These are phyloP conservation scores for Plusia festucae DNA, from an alignment of 2,888 invertebrate species.

Conservation along the genomic window DNA sequence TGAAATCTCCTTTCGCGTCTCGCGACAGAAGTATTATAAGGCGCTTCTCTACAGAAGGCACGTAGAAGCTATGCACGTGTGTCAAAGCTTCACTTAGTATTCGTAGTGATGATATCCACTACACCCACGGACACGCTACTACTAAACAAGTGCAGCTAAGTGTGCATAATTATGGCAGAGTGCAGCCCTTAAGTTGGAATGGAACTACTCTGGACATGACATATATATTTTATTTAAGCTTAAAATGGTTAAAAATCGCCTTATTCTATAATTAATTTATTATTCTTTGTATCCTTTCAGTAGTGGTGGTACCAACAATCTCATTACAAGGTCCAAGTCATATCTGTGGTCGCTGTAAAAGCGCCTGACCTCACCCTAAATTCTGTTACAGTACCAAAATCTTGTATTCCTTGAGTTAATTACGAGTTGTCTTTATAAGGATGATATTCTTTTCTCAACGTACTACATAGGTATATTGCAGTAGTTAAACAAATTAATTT, in stretches of 20 bases:
- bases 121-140: no score
- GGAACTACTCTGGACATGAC: constrained; percentile 32
- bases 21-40: constrained; percentile 72
- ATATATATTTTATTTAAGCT: no score
- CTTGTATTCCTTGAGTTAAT: constrained; percentile 58
- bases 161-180: no score
- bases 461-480: constrained; percentile 9
- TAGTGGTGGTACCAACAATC: constrained; percentile 29
- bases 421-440: constrained; percentile 40
- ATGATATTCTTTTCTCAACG: constrained; percentile 37
- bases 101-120: no score
- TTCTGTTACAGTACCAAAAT: constrained; percentile 43
- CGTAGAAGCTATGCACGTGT: no score
- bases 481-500: constrained; percentile 12
- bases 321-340: constrained; percentile 36
- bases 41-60: no score
- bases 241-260: constrained; percentile 35
- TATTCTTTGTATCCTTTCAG: constrained; percentile 15
- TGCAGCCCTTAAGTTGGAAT: no score
- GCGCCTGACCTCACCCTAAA: constrained; percentile 58
- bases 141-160: no score
- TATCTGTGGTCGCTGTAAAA: constrained; percentile 23
- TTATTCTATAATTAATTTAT: constrained; percentile 11
- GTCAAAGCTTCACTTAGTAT: no score
- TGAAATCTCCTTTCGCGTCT: constrained; percentile 72